These are phyloP conservation scores for Eulemur albifrons DNA, from an alignment of 2,797 vertebrate genomes.

Conservation along the genomic window DNA sequence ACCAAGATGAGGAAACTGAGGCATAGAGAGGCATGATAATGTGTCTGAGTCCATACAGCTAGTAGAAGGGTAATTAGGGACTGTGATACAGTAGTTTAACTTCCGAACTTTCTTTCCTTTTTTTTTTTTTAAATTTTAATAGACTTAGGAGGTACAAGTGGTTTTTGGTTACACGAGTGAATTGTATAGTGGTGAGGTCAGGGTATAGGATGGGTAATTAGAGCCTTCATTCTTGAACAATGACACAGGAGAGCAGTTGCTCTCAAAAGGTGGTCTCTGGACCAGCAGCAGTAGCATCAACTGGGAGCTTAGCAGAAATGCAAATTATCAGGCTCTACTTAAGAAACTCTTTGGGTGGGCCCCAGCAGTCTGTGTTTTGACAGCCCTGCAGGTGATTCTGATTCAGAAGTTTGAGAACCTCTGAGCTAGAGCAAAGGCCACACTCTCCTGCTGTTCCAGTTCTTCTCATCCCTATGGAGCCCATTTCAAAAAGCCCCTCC, in stretches of 20 bases:
- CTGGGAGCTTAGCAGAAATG: not conserved
- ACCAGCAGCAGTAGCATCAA: not conserved
- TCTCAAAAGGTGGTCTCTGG: not conserved
- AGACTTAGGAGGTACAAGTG: not conserved
- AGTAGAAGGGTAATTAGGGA: not conserved
- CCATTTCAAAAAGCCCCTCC: not conserved
- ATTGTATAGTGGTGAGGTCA: not conserved
- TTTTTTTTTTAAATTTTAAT: not conserved
- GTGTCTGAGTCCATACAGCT: accelerated
- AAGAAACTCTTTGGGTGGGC: not conserved
- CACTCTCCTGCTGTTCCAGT: not conserved
- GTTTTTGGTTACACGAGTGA: not conserved
- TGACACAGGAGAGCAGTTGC: not conserved
- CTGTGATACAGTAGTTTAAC: too few relatives aligned
- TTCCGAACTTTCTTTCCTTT: not conserved
- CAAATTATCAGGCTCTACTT: not conserved
- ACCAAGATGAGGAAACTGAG: not conserved
- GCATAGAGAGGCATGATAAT: not conserved
- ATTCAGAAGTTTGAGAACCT: not conserved
- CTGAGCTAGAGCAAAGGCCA: not conserved
- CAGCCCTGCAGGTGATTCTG: not conserved
- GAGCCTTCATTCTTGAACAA: not conserved
- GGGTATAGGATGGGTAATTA: not conserved
- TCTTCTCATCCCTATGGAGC: not conserved
- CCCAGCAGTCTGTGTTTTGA: not conserved